Conservation (phyloP, 2,113 vertebrate genomes). For the Cathartes aura region DNA sequence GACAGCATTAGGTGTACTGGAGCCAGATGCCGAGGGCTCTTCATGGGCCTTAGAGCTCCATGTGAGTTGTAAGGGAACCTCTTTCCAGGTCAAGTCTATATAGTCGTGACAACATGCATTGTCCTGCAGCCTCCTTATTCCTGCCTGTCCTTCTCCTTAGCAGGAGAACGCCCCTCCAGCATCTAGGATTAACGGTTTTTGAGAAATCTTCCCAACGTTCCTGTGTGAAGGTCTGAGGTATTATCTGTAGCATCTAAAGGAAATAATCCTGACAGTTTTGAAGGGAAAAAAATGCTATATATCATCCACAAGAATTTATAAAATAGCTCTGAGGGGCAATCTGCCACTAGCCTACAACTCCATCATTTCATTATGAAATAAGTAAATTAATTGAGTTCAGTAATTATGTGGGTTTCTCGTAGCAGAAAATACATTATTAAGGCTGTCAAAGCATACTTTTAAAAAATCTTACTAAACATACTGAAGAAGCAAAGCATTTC, state of each 20-base stretch:
- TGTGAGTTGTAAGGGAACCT: not conserved
- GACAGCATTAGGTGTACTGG: not conserved
- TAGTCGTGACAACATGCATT: rapidly evolving
- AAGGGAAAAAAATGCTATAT: not conserved
- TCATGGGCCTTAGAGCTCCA: not conserved
- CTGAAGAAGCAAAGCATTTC: not conserved
- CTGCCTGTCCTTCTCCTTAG: not conserved
- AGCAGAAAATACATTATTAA: not conserved
- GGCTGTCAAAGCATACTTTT: not conserved
- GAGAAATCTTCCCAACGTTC: not conserved
- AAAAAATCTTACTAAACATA: not conserved
- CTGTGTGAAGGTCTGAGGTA: not conserved
- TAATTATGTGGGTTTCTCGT: not conserved
- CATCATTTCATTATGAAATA: not conserved
- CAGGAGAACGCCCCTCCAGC: not conserved
- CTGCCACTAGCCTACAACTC: not conserved
- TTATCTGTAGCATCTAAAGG: not conserved
- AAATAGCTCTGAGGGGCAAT: not conserved
- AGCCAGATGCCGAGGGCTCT: not conserved
- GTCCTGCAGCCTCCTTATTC: not conserved
- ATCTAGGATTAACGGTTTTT: not conserved
- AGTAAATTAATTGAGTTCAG: not conserved
- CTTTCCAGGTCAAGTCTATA: not conserved
- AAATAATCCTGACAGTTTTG: not conserved
- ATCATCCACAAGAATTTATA: not conserved